These are phyloP conservation scores for Brachionus plicatilis DNA, from an alignment of 1,140 invertebrate genomes.

Conservation along the genomic window DNA sequence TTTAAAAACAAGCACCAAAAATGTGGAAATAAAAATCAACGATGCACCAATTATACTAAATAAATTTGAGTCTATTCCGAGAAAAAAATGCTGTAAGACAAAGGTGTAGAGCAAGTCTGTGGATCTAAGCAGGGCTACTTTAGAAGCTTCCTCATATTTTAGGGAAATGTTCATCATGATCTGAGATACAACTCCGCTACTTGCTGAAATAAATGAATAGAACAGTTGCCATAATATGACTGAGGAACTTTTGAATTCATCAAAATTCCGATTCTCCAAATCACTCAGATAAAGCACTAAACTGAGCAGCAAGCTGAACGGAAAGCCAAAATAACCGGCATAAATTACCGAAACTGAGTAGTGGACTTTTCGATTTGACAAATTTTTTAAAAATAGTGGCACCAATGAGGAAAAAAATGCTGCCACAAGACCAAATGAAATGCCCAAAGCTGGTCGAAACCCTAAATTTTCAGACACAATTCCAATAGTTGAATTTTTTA, in stretches of 20 bases:
- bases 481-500: neutral
- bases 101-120: constrained; percentile 28
- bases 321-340: constrained; percentile 27
- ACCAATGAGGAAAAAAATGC: constrained; percentile 15
- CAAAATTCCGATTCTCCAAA: neutral
- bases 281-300: neutral
- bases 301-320: neutral
- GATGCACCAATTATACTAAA: constrained; percentile 22
- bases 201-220: constrained; percentile 9
- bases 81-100: constrained; percentile 9
- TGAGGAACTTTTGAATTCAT: neutral
- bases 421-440: neutral
- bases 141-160: constrained; percentile 30
- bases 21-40: neutral
- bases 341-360: constrained; percentile 23
- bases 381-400: constrained; percentile 20
- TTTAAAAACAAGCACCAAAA: constrained; percentile 26
- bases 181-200: constrained; percentile 4
- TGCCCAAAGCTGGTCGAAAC: neutral
- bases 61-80: constrained; percentile 17
- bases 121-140: neutral
- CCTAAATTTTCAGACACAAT: neutral
- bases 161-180: constrained; percentile 29
- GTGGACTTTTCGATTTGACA: constrained; percentile 28
- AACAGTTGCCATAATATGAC: neutral